Conservation (phyloP, 2,797 vertebrate genomes). For the Sphaeramia orbicularis region DNA sequence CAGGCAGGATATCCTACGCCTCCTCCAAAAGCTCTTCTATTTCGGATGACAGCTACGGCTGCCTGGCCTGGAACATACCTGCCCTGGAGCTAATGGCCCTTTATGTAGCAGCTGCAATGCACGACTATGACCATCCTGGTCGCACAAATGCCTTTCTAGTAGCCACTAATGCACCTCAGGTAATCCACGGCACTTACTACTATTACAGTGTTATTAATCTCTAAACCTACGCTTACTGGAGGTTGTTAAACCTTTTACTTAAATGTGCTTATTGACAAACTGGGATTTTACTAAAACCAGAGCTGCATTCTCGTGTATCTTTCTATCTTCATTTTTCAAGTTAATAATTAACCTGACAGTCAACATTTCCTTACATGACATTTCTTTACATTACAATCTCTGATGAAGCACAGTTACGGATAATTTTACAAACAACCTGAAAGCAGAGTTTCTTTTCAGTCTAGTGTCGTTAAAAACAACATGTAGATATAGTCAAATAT, state of each 20-base stretch:
- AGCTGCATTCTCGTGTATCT: too few species aligned
- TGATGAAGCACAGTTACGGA: too few species aligned
- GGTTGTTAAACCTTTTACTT: too few species aligned
- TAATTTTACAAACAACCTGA: too few species aligned
- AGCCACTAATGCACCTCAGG: conserved; percentile 94
- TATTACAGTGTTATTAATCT: too few species aligned
- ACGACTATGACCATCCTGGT: conserved; percentile 98
- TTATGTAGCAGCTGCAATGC: conserved; percentile 98
- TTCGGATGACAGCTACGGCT: conserved; percentile 92
- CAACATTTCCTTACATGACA: conserved; percentile 34
- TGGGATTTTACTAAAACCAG: too few species aligned
- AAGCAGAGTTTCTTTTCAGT: too few species aligned
- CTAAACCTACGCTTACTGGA: too few species aligned
- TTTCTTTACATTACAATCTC: too few species aligned
- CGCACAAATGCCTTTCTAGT: conserved; percentile 98
- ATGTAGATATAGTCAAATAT: conserved; percentile 11
- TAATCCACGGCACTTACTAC: conserved; percentile 41
- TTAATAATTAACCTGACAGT: conserved; percentile 58
- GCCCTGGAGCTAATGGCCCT: conserved; percentile 98
- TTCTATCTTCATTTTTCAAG: conserved; percentile 5
- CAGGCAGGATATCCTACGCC: too few species aligned
- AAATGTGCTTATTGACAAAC: too few species aligned
- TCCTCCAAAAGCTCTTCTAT: conserved; percentile 92
- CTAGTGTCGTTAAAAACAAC: too few species aligned
- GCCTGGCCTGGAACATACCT: conserved; percentile 97